Evolutionary conservation across 2,113 vertebrate species (phyloP).

Genomic region (Siphamia tubifer): DNA sequence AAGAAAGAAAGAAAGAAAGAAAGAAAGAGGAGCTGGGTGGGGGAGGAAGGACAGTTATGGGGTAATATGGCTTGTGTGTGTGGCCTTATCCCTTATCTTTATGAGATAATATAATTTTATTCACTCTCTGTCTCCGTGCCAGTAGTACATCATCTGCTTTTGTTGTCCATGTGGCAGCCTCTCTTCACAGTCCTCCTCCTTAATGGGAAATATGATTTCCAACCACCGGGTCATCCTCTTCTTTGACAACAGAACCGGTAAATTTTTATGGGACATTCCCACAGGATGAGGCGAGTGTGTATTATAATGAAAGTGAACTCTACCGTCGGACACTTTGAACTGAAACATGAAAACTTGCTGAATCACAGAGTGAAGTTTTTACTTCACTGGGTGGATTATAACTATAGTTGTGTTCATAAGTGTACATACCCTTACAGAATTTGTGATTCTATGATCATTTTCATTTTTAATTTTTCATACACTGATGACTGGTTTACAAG

Average conservation of each 20-base stretch:
- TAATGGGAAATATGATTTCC: not conserved
- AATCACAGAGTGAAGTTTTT: no score
- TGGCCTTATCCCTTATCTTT: not conserved
- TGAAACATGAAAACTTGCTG: no score
- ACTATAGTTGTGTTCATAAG: no score
- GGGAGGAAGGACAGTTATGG: not conserved
- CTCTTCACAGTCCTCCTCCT: constrained; percentile 4
- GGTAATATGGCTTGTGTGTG: not conserved
- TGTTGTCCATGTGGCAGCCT: not conserved
- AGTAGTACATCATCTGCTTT: constrained; percentile 7
- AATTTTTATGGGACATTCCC: not conserved
- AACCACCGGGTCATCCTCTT: not conserved
- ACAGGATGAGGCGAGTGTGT: not conserved
- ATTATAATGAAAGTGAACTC: no score
- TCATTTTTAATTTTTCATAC: no score
- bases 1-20: not conserved
- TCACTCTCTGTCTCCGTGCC: not conserved
- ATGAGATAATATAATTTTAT: not conserved
- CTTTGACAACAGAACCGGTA: not conserved
- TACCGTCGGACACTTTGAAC: not conserved
- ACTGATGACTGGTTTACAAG: no score
- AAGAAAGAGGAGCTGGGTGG: not conserved
- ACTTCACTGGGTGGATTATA: no score
- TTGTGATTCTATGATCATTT: no score
- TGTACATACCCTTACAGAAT: no score